Conservation (phyloP, 2,113 vertebrate species). For the Charina bottae region DNA sequence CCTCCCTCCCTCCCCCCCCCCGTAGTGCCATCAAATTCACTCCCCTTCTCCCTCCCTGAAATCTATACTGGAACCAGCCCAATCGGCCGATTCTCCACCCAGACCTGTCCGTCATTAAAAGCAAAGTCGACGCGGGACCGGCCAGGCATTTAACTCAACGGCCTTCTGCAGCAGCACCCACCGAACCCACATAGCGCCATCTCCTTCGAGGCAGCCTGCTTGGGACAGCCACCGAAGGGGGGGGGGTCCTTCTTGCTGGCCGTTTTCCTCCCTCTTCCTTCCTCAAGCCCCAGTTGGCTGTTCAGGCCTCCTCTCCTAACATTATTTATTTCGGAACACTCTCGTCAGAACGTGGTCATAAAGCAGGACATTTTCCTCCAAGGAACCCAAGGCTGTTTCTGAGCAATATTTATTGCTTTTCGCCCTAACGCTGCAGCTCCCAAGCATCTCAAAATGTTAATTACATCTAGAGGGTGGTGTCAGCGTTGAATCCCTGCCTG, state of each 20-base stretch:
- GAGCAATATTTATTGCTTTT: constrained; percentile 27
- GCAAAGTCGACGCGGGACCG: background rate
- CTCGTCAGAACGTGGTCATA: background rate
- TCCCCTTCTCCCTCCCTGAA: background rate
- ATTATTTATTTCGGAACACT: background rate
- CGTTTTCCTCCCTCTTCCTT: background rate
- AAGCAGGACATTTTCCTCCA: background rate
- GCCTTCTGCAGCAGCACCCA: background rate
- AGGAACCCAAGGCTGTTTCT: background rate
- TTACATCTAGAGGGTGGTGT: constrained; percentile 22
- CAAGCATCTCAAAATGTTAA: constrained; percentile 38
- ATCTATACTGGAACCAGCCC: constrained; percentile 11
- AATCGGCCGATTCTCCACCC: background rate
- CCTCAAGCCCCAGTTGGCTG: background rate
- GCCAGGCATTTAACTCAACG: background rate
- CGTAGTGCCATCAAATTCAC: background rate
- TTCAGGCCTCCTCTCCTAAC: background rate
- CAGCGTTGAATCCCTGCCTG: background rate
- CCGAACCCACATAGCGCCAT: background rate
- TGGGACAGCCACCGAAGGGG: background rate
- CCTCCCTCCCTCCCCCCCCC: background rate
- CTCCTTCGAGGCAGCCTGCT: background rate
- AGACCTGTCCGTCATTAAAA: background rate
- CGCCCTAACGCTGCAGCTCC: background rate
- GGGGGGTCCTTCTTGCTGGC: background rate